Evolutionary conservation across 2,797 vertebrate genomes (phyloP), one percentile per base, ranked within the genome.

Genomic region (Phataginus tricuspis): DNA sequence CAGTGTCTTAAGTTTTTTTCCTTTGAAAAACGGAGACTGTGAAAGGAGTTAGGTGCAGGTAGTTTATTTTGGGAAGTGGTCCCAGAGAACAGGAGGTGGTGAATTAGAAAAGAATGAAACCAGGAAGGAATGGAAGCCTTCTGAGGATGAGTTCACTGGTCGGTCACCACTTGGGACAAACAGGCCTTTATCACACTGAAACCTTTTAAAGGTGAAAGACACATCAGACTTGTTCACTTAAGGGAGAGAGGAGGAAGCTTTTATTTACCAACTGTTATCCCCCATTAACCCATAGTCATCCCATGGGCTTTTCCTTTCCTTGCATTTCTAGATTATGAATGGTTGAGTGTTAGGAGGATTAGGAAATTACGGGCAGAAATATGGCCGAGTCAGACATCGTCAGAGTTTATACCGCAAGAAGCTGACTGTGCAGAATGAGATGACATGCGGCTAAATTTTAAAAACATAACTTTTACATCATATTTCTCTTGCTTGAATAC

Each of bases 21-120:
- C 23, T 71, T 71, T n/a, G 92, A 83, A 57, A 72, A 74, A 19
- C 6, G 34, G 19, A 64, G 2, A 4, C 18, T 59, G 74, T n/a
- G 23, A 78, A 69, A 10, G 1, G 23, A 2, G 2, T 69, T 87
- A 11, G 18, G 0, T 63, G 15, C 8, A 57, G 6, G 13, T 15
- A 45, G 39, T 66, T 80, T 86, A 71, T 66, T 55, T 77, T 25
- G 4, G 9, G 51, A 87, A 61, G 19, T 77, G n/a, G 1, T 14
- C 8, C n/a, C 2, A 7, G 29, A 27, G 2, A 34, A 53, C 1
- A n/a, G 18, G 9, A 53, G 12, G 4, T 57, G 2, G 2, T 10
- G 9, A 1, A 29, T 9, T 53, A 7, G 31, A 86, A 45, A 42
- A 12, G 23, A 49, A 0, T 66, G 9, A 77, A 96, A 87, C 2